Evolutionary conservation across 2,113 vertebrate species (phyloP), one percentile per base, ranked within the genome.

Genomic region (Mastomys natalensis): DNA sequence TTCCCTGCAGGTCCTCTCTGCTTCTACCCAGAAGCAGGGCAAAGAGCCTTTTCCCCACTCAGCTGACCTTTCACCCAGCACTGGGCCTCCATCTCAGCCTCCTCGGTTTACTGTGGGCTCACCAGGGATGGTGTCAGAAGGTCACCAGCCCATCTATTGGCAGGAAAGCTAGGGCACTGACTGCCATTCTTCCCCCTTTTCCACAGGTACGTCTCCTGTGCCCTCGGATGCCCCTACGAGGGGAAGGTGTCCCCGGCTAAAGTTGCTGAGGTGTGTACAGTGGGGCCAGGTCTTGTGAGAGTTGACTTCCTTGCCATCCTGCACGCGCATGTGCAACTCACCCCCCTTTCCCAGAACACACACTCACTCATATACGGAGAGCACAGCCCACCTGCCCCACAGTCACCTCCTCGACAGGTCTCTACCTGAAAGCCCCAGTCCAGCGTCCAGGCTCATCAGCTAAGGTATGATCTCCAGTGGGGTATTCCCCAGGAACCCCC

Each of bases 191-290:
- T 91, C 58, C 51, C 29, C 26, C 97, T 68, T 98, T 94, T 76
- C 95, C 7, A 17, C 96, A 99, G 99, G 0, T 99, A 99, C 0
- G 99, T 99, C 43, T 99, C 99, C 31, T 99, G 99, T 97, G 99
- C 99, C 37, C 98, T 99, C 9, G 99, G 99, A 17, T 99, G 99
- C 76, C 99, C 99, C 3, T 99, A 99, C 19, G 99, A 99, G 99
- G 99, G 99, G 90, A 99, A 99, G 96, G 99, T 99, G 95, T 98
- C 99, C 58, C 99, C 99, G 1, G 98, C 98, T 92, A 99, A 99
- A 98, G 99, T 99, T 64, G 99, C 99, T 93, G 99, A 99, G 98
- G 99, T 99, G 97, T 98, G 96, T 19, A 0, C 37, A 15, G 81
- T 21, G 0, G 62, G 80, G 85, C 1, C 0, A 78, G 64, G 6